These are phyloP conservation scores for Chrysolina americana DNA, from an alignment of 2,888 invertebrate genomes.

Conservation along the genomic window DNA sequence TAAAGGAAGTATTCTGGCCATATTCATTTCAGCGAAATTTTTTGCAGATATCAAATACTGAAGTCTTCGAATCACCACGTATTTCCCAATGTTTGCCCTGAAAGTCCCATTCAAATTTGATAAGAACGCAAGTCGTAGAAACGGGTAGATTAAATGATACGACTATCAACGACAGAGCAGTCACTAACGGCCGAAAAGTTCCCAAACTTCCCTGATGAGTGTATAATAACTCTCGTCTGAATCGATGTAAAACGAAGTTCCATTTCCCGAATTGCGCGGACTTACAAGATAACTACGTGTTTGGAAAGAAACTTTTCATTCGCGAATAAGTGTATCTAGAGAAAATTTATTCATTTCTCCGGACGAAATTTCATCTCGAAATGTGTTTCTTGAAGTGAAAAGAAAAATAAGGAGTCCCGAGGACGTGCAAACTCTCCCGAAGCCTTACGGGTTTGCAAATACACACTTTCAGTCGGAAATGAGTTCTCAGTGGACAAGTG, in stretches of 20 bases:
- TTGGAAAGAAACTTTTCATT: conserved; percentile 52
- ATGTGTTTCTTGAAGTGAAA: conserved; percentile 36
- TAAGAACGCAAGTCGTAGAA: too few species aligned
- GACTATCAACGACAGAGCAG: conserved; percentile 62
- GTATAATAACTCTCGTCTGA: conserved; percentile 64
- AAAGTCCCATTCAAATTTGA: too few species aligned
- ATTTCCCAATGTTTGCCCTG: too few species aligned
- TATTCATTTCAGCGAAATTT: too few species aligned
- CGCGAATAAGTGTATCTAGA: conserved; percentile 39
- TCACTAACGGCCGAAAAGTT: conserved; percentile 61
- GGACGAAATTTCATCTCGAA: conserved; percentile 31
- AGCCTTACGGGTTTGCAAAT: conserved; percentile 2
- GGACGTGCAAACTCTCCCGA: conserved; percentile 18
- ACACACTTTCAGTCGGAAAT: not conserved
- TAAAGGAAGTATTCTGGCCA: too few species aligned
- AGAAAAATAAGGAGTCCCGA: conserved; percentile 27
- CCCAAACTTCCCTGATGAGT: conserved; percentile 64
- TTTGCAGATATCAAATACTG: too few species aligned
- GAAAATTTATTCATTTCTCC: conserved; percentile 43
- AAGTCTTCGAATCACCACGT: too few species aligned
- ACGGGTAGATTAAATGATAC: conserved; percentile 54
- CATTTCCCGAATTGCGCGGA: conserved; percentile 52
- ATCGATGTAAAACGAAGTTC: conserved; percentile 63
- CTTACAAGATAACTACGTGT: conserved; percentile 54
- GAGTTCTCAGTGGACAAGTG: not conserved